Evolutionary conservation across 2,797 vertebrate species (phyloP), one percentile per base, ranked within the genome.

Genomic region (Pangasius djambal): DNA sequence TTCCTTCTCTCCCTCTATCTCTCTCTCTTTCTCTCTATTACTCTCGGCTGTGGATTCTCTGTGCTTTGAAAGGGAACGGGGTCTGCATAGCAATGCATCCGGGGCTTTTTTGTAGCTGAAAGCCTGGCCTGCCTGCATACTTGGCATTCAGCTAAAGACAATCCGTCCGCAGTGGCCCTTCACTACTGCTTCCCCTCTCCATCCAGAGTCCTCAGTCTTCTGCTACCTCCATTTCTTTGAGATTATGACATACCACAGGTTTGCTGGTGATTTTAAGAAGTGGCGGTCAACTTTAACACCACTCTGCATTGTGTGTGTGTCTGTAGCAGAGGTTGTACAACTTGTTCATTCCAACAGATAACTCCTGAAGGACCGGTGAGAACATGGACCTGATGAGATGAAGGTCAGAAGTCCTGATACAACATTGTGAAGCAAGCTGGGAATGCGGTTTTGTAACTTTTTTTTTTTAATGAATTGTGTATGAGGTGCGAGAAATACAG

Each of bases 51-150:
- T 55, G 79, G 87, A 87, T 37, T 78, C 65, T 81, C 55, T 87
- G 78, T 85, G 88, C 87, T 88, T 75, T 86, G 16, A 48, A 65
- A 57, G 16, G 50, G 83, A 87, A 91, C 91, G 10, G 83, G 77
- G 52, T 57, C 86, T 86, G 90, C 88, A 92, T 90, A 86, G 83
- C 79, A 92, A 92, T 90, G 85, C n/a, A 79, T 25, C 82, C 40
- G 18, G 83, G 31, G 72, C 78, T 89, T 88, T 89, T 63, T 89
- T 65, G 74, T 86, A 79, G 84, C 77, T 28, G 55, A 75, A 85
- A 86, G 78, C 59, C 44, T 34, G 84, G 69, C 59, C 70, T 74
- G 86, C 74, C 89, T 84, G 59, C 72, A 70, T 87, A 88, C 89
- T 89, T 89, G 87, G 59, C 85, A 92, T 85, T 79, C 86, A 70